Evolutionary conservation across 2,797 vertebrate genomes (phyloP).

Genomic region (Macropus fuliginosus): DNA sequence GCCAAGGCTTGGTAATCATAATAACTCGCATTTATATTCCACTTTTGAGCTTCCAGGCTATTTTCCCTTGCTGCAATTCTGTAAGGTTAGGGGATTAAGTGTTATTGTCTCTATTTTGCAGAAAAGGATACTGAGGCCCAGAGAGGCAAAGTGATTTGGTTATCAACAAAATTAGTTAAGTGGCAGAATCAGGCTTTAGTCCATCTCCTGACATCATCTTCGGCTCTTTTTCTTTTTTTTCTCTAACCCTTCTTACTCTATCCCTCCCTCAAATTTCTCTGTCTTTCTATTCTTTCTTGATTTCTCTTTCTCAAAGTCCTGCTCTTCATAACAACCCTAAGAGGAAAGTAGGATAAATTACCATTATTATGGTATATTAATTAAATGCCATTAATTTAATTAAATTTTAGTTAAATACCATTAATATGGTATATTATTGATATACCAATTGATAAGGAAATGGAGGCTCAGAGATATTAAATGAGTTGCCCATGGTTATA

Average conservation of each 20-base stretch:
- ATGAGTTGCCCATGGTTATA: neutral
- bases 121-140: neutral
- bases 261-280: neutral
- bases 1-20: neutral
- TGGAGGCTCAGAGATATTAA: neutral
- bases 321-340: neutral
- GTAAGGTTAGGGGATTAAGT: neutral
- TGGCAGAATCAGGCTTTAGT: neutral
- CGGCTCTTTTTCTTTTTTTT: neutral
- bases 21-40: neutral
- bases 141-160: neutral
- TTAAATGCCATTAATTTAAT: neutral
- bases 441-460: neutral
- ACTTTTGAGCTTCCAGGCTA: neutral
- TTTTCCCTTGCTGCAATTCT: neutral
- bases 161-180: neutral
- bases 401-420: neutral
- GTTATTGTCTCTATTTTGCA: neutral
- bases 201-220: neutral
- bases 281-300: neutral
- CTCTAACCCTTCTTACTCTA: neutral
- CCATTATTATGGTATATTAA: neutral
- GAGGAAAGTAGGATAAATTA: neutral
- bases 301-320: neutral
- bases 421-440: neutral